Evolutionary conservation across 2,797 vertebrate species (phyloP).

Genomic region (Thaleichthys pacificus): DNA sequence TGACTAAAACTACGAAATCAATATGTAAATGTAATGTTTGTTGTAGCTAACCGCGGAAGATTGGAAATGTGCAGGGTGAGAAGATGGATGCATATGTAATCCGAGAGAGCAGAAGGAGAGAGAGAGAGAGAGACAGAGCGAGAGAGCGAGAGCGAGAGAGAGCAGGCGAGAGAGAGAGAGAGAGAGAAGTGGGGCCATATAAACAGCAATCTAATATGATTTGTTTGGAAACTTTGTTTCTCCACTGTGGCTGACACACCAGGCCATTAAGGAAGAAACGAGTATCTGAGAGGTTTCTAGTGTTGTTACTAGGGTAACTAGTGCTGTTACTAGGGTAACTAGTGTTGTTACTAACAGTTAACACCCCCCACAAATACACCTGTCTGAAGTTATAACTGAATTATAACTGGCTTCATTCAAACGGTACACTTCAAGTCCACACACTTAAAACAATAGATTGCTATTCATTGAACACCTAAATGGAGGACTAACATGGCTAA

Average conservation of each 20-base stretch:
- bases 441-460: too few species aligned
- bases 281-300: constrained; percentile 24
- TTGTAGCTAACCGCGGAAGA: constrained; percentile 97
- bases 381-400: too few species aligned
- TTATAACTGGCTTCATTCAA: too few species aligned
- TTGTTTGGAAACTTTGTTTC: constrained; percentile 71
- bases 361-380: too few species aligned
- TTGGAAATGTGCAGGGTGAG: constrained; percentile 80
- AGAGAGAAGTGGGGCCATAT: constrained; percentile 15
- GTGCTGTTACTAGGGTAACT: too few species aligned
- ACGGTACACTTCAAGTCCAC: too few species aligned
- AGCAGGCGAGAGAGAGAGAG: background rate
- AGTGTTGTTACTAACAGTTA: too few species aligned
- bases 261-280: constrained; percentile 59
- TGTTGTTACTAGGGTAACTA: too few species aligned
- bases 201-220: constrained; percentile 47
- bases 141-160: constrained; percentile 37
- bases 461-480: too few species aligned
- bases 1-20: constrained; percentile 99
- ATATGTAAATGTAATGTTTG: constrained; percentile 99
- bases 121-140: constrained; percentile 26
- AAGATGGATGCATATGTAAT: constrained; percentile 84
- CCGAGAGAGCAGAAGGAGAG: constrained; percentile 42
- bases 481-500: too few species aligned
- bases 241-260: constrained; percentile 68